phyloP scores from a whole-genome alignment of 2,113 vertebrate genomes.

The Salvelinus sp. region DNA sequence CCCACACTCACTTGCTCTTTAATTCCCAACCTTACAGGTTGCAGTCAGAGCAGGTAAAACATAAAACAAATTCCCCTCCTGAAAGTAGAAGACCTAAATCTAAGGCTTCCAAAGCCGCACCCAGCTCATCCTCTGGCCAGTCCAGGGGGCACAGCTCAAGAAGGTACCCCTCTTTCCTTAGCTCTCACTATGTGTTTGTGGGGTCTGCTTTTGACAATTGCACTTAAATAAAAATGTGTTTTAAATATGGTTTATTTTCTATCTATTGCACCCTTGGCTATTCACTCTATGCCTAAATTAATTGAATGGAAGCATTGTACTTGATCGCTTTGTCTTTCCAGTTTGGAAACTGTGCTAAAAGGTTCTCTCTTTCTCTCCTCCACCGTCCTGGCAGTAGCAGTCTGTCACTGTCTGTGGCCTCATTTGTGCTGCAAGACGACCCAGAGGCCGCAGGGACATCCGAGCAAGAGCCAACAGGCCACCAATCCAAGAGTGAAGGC shows the following conservation, averaged over 20 bases:
- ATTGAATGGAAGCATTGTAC: slow-evolving; percentile 21
- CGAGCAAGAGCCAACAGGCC: slow-evolving; percentile 87
- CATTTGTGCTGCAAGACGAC: slow-evolving; percentile 88
- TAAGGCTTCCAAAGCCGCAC: slow-evolving; percentile 98
- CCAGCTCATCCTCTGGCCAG: slow-evolving; percentile 93
- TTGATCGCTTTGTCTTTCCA: background rate
- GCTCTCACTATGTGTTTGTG: slow-evolving; percentile 42
- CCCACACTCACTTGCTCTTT: slow-evolving; percentile 66
- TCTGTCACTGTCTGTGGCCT: slow-evolving; percentile 85
- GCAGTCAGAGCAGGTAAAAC: slow-evolving; percentile 98
- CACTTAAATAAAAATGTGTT: background rate
- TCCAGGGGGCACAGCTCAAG: slow-evolving; percentile 90
- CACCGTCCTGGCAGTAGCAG: slow-evolving; percentile 80
- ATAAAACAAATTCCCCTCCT: slow-evolving; percentile 97
- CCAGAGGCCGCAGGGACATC: slow-evolving; percentile 88
- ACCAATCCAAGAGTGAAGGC: slow-evolving; percentile 89
- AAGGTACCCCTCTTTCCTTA: slow-evolving; percentile 73
- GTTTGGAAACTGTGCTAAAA: slow-evolving; percentile 9
- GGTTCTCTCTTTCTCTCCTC: slow-evolving; percentile 35
- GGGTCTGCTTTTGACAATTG: slow-evolving; percentile 21
- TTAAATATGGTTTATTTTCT: background rate
- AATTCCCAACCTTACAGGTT: slow-evolving; percentile 88
- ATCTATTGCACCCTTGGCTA: slow-evolving; percentile 16
- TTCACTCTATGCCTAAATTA: slow-evolving; percentile 26
- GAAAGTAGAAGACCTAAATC: slow-evolving; percentile 98